Evolutionary conservation across 30 jellyfish, hydroid and myxozoan species (phyloP).

Genomic region (Pelagia noctiluca): DNA sequence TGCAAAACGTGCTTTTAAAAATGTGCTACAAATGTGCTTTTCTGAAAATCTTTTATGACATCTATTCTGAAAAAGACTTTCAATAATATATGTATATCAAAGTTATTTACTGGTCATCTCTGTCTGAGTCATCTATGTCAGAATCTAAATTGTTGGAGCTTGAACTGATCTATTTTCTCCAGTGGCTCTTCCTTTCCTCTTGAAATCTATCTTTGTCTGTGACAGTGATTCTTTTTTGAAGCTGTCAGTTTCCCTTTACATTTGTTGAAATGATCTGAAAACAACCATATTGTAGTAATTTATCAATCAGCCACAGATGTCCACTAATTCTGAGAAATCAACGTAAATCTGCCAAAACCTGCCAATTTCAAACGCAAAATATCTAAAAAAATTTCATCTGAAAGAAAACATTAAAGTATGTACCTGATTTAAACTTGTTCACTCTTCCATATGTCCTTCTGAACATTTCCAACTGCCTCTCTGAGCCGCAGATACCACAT

Average conservation of each 20-base stretch:
- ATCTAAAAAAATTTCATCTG: slow-evolving; percentile 4
- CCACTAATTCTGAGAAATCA: slow-evolving; percentile 13
- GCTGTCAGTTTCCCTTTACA: slow-evolving; percentile 19
- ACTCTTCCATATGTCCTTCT: slow-evolving; percentile 18
- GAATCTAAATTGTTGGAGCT: slow-evolving; percentile 19
- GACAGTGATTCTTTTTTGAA: slow-evolving; percentile 2
- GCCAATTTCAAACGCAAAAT: not conserved
- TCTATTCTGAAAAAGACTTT: not conserved
- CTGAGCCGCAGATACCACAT: slow-evolving; percentile 25
- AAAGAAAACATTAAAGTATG: not conserved
- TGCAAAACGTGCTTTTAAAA: slow-evolving; percentile 2
- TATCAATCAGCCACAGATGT: slow-evolving; percentile 1
- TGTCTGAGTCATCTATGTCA: slow-evolving; percentile 18
- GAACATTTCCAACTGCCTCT: slow-evolving; percentile 5
- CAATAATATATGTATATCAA: not conserved
- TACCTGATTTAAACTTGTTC: slow-evolving; percentile 22
- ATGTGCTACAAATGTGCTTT: slow-evolving; percentile 3
- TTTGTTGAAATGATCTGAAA: slow-evolving; percentile 11
- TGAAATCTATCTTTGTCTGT: slow-evolving; percentile 16
- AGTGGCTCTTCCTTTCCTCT: not conserved
- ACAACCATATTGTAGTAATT: slow-evolving; percentile 3
- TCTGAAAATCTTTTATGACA: slow-evolving; percentile 1
- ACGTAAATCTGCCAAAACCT: slow-evolving; percentile 5
- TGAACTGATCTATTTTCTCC: slow-evolving; percentile 6
- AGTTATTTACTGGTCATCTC: slow-evolving; percentile 18